phyloP scores from a whole-genome alignment of 2,797 vertebrate genomes.

The Liasis olivaceus region DNA sequence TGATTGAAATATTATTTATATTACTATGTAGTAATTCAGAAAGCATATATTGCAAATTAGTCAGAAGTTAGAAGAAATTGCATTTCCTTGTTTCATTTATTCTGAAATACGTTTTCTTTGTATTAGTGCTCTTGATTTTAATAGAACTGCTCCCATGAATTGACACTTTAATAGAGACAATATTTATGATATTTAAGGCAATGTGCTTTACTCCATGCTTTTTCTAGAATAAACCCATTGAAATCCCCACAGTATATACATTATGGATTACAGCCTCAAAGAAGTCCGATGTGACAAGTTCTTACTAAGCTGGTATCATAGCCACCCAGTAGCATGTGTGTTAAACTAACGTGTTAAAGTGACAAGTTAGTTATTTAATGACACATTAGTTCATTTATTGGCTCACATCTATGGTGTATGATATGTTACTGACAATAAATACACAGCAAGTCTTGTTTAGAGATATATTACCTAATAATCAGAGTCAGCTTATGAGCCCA shows the following conservation, averaged over 20 bases:
- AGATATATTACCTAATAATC: slow-evolving; percentile 8
- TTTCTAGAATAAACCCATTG: neutral
- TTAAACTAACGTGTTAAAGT: neutral
- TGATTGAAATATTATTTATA: slow-evolving; percentile 17
- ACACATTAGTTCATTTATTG: neutral
- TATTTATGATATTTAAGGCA: neutral
- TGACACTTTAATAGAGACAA: neutral
- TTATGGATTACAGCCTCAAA: neutral
- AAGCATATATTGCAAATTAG: neutral
- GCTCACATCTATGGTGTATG: neutral
- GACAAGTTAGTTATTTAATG: neutral
- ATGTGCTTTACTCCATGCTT: neutral
- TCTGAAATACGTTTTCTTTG: neutral
- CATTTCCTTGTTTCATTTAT: neutral
- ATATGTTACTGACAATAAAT: slow-evolving; percentile 3
- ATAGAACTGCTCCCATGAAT: neutral
- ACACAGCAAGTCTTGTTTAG: neutral
- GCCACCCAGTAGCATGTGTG: neutral
- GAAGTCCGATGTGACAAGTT: neutral
- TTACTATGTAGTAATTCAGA: neutral
- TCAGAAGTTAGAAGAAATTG: neutral
- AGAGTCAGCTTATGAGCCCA: neutral
- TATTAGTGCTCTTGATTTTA: neutral
- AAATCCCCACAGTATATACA: neutral
- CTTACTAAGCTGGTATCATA: neutral